These are phyloP conservation scores for Glossophaga mutica DNA, from an alignment of 2,797 vertebrate species.

Conservation along the genomic window DNA sequence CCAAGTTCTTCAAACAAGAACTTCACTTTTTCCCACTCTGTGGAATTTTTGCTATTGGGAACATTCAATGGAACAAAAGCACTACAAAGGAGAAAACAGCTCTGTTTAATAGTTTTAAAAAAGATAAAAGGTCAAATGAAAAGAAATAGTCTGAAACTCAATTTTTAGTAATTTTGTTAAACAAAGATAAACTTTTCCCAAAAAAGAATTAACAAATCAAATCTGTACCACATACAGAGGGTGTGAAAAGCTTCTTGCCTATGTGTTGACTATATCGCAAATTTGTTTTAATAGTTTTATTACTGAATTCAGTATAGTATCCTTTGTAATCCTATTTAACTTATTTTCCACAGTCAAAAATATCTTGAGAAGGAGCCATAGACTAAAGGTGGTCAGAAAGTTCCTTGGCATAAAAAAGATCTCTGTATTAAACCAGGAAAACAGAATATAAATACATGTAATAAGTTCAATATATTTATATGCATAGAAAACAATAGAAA, in stretches of 20 bases:
- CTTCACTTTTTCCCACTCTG: conserved; percentile 97
- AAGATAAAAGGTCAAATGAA: neutral
- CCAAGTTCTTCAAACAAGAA: conserved; percentile 95
- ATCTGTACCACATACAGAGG: neutral
- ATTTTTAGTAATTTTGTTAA: neutral
- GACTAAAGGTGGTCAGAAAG: neutral
- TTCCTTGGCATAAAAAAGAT: neutral
- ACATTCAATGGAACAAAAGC: conserved; percentile 93
- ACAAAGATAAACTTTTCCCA: neutral
- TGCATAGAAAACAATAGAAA: neutral
- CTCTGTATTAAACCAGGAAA: neutral
- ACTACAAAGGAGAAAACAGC: conserved; percentile 79
- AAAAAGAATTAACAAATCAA: neutral
- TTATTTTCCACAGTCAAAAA: conserved; percentile 29
- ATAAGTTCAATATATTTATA: neutral
- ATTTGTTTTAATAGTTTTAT: neutral
- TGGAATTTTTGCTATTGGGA: conserved; percentile 91
- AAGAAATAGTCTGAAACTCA: neutral
- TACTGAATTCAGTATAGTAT: neutral
- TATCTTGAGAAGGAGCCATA: neutral
- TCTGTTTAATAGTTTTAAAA: neutral
- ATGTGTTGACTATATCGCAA: neutral
- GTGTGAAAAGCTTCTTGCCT: neutral
- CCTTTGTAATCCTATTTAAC: neutral
- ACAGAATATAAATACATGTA: neutral